Evolutionary conservation across 2,888 invertebrate genomes (phyloP), one percentile per base, ranked within the genome.

Genomic region (Iphiclides podalirius): DNA sequence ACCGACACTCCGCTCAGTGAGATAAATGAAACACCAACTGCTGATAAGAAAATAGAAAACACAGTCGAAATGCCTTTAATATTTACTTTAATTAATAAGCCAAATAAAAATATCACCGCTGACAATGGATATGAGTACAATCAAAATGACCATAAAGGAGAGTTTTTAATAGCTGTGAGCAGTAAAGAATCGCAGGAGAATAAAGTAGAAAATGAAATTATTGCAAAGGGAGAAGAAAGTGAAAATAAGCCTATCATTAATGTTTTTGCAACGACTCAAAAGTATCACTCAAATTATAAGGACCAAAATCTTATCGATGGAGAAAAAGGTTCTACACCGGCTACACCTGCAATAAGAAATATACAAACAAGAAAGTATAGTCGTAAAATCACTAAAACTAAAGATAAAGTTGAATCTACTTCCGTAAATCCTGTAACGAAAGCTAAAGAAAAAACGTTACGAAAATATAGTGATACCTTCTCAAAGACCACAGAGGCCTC

Each of bases 281-380:
- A 78, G 59, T 87, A 79, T 52, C 87, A 86, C 44, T 71, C 86
- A 4, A 84, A 75, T 58, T 86, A 74, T 45, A 84, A 81, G 58
- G 72, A 80, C 34, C 59, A 68, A 14, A 67, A 63, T 38, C 51
- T 61, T 7, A 59, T 54, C 8, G 53, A 36, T 13, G 38, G 58
- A 11, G 62, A 63, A 43, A 68, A 71, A 57, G 59, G 67, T 54
- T 67, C 67, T 33, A 67, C 70, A 1, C 68, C 73, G 17, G 68
- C 68, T 12, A 67, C 69, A 28, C 73, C 77, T n/a, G 66, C 73
- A 6, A 80, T 87, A 35, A 77, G 74, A 64, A 88, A 86, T 65
- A 65, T 86, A 52, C 76, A 75, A 57, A 78, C 84, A 28, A 72
- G 80, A 60, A 84, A 81, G 55, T 77, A 71, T 55, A 70, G 70